Percentiles rank a stretch among this genome's conserved stretches.
These are phyloP conservation scores for Montipora efflorescens DNA, from an alignment of 64 coral and sea anemone species.

Conservation along the genomic window DNA sequence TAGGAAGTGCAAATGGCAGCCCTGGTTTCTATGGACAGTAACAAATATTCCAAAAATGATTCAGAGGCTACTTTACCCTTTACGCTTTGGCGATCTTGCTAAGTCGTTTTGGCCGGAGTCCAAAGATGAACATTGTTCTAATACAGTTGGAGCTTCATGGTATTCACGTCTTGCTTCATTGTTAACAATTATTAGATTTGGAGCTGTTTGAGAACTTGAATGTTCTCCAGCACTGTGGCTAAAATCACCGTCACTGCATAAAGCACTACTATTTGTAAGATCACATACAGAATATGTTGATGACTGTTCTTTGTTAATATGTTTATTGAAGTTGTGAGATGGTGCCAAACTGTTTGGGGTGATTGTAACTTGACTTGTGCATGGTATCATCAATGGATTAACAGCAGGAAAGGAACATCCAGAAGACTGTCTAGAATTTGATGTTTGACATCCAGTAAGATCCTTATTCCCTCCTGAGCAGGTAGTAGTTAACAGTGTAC, in stretches of 20 bases:
- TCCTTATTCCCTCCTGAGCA: neutral
- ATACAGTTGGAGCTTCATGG: neutral
- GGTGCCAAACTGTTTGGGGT: neutral
- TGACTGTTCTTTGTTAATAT: neutral
- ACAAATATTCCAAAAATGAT: neutral
- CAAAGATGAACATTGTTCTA: neutral
- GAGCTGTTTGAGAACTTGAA: neutral
- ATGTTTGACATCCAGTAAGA: neutral
- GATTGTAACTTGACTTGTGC: neutral
- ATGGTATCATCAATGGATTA: neutral
- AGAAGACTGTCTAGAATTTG: neutral
- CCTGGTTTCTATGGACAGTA: too few species aligned
- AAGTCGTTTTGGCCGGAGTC: neutral
- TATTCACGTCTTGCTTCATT: neutral
- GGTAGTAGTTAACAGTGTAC: neutral
- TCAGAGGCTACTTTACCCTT: neutral
- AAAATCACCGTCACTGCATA: too few species aligned
- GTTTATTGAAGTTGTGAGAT: neutral
- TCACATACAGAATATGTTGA: neutral
- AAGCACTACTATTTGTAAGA: neutral
- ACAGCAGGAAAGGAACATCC: neutral
- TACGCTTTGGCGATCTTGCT: constrained; percentile 37
- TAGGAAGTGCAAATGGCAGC: too few species aligned
- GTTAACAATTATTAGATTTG: constrained; percentile 8
- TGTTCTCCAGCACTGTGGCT: neutral